Evolutionary conservation across 2,113 vertebrate species (phyloP).

Genomic region (Rissa tridactyla): DNA sequence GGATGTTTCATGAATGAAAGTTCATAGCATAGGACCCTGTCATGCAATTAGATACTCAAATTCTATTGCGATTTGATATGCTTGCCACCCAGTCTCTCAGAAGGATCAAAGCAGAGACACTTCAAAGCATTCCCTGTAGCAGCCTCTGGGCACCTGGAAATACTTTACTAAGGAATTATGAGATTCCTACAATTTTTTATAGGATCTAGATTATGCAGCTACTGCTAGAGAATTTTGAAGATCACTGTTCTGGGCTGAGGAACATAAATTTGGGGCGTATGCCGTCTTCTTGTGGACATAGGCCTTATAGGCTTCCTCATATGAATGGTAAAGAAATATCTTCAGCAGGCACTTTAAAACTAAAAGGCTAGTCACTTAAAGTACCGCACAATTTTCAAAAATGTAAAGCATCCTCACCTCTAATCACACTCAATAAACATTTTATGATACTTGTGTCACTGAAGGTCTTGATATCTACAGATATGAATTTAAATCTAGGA

Average conservation of each 20-base stretch:
- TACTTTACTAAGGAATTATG: neutral
- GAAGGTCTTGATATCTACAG: neutral
- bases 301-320: neutral
- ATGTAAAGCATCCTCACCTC: neutral
- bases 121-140: slow-evolving; percentile 2
- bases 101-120: neutral
- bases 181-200: neutral
- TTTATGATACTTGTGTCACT: neutral
- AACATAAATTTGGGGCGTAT: neutral
- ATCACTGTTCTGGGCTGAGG: neutral
- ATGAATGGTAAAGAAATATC: neutral
- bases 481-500: neutral
- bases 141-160: neutral
- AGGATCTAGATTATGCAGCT: neutral
- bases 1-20: neutral
- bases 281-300: neutral
- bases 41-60: neutral
- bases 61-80: neutral
- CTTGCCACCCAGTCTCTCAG: neutral
- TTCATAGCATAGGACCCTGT: neutral
- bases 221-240: neutral
- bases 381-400: neutral
- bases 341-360: neutral
- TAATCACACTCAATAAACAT: neutral
- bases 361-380: neutral